Evolutionary conservation across 2,113 vertebrate genomes (phyloP).

Genomic region (Nannospalax galili): DNA sequence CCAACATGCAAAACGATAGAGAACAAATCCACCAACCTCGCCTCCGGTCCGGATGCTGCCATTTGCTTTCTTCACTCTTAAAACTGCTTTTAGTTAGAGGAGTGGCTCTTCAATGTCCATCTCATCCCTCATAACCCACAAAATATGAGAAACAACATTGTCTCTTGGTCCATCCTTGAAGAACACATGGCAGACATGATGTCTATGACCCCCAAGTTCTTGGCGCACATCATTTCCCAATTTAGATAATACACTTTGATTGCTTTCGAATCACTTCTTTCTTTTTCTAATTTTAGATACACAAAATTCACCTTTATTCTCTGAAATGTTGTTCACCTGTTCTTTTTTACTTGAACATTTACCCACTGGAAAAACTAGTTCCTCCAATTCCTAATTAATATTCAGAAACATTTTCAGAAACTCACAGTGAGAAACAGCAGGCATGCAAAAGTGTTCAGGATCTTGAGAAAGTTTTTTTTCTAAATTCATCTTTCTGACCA

Average conservation of each 20-base stretch:
- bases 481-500: neutral
- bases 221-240: neutral
- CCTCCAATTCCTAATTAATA: neutral
- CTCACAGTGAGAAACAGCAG: neutral
- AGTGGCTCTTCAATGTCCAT: neutral
- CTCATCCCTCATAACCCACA: neutral
- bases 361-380: neutral
- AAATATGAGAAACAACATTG: neutral
- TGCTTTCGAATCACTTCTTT: neutral
- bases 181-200: neutral
- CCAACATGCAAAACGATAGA: neutral
- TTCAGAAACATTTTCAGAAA: neutral
- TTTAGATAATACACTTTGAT: neutral
- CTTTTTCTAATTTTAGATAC: neutral
- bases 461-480: constrained; percentile 11
- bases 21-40: neutral
- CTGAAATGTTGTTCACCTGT: neutral
- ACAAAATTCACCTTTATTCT: neutral
- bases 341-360: neutral
- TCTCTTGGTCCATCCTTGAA: neutral
- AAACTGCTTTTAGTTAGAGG: neutral
- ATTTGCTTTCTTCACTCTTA: neutral
- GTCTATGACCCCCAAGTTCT: neutral
- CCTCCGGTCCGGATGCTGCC: neutral
- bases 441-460: neutral